Evolutionary conservation across 1,140 invertebrate species (phyloP).

Genomic region (Drosophila punjabiensis): DNA sequence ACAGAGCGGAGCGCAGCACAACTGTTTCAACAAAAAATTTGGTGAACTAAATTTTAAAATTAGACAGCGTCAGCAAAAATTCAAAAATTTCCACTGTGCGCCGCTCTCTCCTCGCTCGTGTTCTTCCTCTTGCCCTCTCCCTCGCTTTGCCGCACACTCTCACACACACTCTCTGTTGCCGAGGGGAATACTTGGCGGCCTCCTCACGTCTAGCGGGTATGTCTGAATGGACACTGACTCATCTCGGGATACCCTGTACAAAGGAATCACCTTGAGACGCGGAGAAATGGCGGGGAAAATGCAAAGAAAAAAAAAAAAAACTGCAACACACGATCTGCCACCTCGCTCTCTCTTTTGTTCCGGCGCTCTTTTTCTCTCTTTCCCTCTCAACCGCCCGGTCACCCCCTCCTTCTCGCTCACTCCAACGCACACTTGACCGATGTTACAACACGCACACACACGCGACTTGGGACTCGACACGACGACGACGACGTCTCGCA

Average conservation of each 20-base stretch:
- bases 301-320: slow-evolving; percentile 22
- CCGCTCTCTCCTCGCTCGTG: slow-evolving; percentile 18
- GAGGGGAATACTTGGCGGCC: slow-evolving; percentile 22
- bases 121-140: slow-evolving; percentile 8
- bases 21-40: slow-evolving; percentile 64
- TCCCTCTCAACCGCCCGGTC: background rate
- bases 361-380: slow-evolving; percentile 12
- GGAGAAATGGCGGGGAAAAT: slow-evolving; percentile 14
- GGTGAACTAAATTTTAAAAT: slow-evolving; percentile 51
- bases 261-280: slow-evolving; percentile 41
- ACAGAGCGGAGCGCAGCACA: slow-evolving; percentile 17
- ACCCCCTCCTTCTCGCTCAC: slow-evolving; percentile 22
- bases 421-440: slow-evolving; percentile 49
- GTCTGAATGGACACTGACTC: slow-evolving; percentile 41
- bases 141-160: slow-evolving; percentile 5
- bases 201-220: background rate
- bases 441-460: slow-evolving; percentile 61
- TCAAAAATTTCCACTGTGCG: slow-evolving; percentile 59
- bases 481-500: slow-evolving; percentile 24
- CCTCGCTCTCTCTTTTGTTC: slow-evolving; percentile 7
- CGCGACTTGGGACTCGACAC: slow-evolving; percentile 3
- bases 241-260: slow-evolving; percentile 27
- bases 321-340: slow-evolving; percentile 44
- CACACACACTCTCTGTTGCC: slow-evolving; percentile 30
- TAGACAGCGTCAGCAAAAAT: slow-evolving; percentile 56